Evolutionary conservation across 2,797 vertebrate genomes (phyloP), one percentile per base, ranked within the genome.

Genomic region (Harpagifer antarcticus): DNA sequence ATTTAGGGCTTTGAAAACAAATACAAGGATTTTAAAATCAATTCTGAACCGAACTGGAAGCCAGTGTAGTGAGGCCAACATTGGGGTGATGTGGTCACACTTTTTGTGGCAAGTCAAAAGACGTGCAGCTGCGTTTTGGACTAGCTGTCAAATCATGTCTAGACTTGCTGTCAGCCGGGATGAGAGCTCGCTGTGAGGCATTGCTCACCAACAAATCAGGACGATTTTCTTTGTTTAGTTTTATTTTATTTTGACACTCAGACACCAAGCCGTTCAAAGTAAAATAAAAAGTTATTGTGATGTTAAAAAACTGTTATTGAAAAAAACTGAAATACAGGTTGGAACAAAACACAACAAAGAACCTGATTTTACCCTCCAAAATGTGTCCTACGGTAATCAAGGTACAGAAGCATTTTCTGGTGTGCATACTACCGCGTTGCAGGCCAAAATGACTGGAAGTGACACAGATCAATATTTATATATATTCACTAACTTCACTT

Each of bases 381-480:
- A 49, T 33, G 44, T 31, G 3, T 14, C 55, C n/a, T 37, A 20
- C 0, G 1, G n/a, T 0, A 55, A 59, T 55, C 2, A 42, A 10
- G 23, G 19, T 53, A 7, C 9, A 49, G 45, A 56, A 9, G 20
- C 52, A 19, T 48, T 68, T 42, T 78, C 45, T 42, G 27, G 15
- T 31, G 23, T 48, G 33, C 33, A 37, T 37, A 9, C 33, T 37
- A 37, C 7, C 1, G 4, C 57, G 15, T 17, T 27, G 59, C 52
- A 47, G 20, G 9, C 60, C 42, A 37, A 48, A 55, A 72, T 57
- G 65, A 64, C 67, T 40, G 2, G 5, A 58, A 40, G 14, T 58
- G 53, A 77, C 72, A 43, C 31, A 42, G 57, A 56, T 88, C 72
- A 79, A 56, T 84, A 76, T 79, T 73, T 72, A 37, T 53, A n/a